Evolutionary conservation across 2,888 invertebrate genomes (phyloP).

Genomic region (Mystacides longicornis): DNA sequence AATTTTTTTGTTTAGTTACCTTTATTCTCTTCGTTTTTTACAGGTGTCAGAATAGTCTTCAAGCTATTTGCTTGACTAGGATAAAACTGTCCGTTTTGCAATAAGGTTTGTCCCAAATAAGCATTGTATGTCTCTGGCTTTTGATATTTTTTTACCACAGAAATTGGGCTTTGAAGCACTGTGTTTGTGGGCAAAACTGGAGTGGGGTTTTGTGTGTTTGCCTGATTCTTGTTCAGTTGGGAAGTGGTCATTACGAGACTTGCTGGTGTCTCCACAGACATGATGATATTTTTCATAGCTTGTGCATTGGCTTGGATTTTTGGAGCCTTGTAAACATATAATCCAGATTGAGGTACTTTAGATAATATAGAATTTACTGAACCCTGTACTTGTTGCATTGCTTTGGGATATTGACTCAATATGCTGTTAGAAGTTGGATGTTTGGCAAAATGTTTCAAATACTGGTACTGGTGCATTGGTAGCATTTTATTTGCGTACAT

Average conservation of each 20-base stretch:
- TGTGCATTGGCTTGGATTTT: background rate
- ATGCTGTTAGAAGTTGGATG: background rate
- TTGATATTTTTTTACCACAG: background rate
- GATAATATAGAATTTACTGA: background rate
- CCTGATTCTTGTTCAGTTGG: background rate
- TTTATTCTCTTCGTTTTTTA: constrained; percentile 23
- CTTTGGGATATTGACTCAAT: background rate
- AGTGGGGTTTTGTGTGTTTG: background rate
- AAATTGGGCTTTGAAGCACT: background rate
- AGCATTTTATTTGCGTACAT: too few relatives aligned
- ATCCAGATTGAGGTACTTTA: background rate
- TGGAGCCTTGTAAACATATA: background rate
- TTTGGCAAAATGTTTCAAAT: too few relatives aligned
- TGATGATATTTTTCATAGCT: background rate
- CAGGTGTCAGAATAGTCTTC: constrained; percentile 33
- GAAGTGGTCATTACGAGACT: background rate
- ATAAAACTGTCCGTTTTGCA: background rate
- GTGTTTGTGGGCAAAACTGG: background rate
- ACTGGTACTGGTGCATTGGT: too few relatives aligned
- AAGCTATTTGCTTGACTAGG: constrained; percentile 8
- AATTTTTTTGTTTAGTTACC: too few relatives aligned
- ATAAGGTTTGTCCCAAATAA: background rate
- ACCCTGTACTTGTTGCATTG: background rate
- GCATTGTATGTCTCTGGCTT: background rate
- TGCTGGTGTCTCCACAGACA: background rate